A percentile compares a stretch with the other conserved stretches of the same genome.
These are phyloP conservation scores for Ostrea denselamellosa DNA, from an alignment of 1,140 invertebrate species.

Conservation along the genomic window DNA sequence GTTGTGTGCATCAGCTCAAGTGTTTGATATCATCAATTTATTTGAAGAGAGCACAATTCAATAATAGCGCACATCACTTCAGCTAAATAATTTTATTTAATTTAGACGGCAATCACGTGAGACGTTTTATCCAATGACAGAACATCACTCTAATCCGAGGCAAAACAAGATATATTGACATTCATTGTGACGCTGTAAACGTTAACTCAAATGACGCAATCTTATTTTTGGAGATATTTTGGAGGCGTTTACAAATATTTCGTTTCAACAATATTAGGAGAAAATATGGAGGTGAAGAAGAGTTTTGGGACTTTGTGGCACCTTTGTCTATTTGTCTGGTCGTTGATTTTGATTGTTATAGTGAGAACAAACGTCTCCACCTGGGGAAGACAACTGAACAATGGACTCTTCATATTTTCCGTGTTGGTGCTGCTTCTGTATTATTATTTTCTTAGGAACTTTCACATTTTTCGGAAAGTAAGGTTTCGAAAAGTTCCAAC, in stretches of 20 bases:
- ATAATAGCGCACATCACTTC: no score
- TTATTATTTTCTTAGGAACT: not conserved
- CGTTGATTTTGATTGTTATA: slow-evolving; percentile 33
- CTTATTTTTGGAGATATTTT: not conserved
- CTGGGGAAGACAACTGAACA: slow-evolving; percentile 36
- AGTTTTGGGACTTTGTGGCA: slow-evolving; percentile 50
- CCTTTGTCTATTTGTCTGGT: slow-evolving; percentile 49
- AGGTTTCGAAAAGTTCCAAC: not conserved
- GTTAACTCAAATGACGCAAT: not conserved
- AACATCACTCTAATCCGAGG: no score
- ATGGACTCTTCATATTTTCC: slow-evolving; percentile 22
- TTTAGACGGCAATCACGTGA: no score
- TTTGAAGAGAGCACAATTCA: no score
- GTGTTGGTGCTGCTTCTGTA: not conserved
- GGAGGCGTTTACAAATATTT: not conserved
- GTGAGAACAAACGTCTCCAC: not conserved
- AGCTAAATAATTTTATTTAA: no score
- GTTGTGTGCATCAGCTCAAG: no score
- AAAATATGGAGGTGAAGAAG: slow-evolving; percentile 36
- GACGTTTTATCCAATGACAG: no score
- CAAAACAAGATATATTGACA: no score
- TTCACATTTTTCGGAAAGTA: not conserved
- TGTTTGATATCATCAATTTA: no score
- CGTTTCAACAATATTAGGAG: slow-evolving; percentile 12
- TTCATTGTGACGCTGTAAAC: not conserved